These are phyloP conservation scores for Heliconius hermathena DNA, from an alignment of 1,140 invertebrate genomes.

Conservation along the genomic window DNA sequence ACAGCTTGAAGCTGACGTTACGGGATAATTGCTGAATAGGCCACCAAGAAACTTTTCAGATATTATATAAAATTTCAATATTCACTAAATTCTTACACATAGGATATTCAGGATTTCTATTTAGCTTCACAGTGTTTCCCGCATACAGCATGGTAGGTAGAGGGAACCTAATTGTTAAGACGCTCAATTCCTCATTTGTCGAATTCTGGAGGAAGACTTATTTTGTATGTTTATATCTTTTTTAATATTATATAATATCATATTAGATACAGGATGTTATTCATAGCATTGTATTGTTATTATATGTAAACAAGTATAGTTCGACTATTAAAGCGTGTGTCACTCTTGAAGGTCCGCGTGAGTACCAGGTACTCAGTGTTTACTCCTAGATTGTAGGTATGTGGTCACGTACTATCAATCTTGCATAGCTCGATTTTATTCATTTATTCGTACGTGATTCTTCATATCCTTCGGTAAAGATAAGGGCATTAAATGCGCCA, in stretches of 20 bases:
- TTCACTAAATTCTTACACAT: too few species aligned
- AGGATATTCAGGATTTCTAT: too few species aligned
- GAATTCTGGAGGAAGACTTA: too few species aligned
- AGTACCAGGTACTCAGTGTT: constrained; percentile 41
- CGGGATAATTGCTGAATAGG: too few species aligned
- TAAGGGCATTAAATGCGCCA: constrained; percentile 52
- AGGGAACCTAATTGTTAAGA: too few species aligned
- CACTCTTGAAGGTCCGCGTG: constrained; percentile 41
- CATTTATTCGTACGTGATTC: constrained; percentile 59
- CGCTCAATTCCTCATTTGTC: too few species aligned
- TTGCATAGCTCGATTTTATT: constrained; percentile 52
- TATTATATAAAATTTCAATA: background rate
- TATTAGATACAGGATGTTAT: too few species aligned
- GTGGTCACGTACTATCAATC: constrained; percentile 46
- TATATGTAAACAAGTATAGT: background rate
- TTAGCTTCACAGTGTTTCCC: too few species aligned
- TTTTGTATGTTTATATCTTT: too few species aligned
- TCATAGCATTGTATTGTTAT: background rate
- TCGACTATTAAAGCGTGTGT: constrained; percentile 27
- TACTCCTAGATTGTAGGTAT: constrained; percentile 49
- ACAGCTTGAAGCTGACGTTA: too few species aligned
- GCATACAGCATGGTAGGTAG: too few species aligned
- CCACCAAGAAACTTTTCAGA: background rate
- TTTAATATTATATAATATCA: too few species aligned
- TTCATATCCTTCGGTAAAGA: constrained; percentile 39